Base-by-base conservation (phyloP, 2,113 vertebrate species). In the Zosterops lateralis region DNA sequence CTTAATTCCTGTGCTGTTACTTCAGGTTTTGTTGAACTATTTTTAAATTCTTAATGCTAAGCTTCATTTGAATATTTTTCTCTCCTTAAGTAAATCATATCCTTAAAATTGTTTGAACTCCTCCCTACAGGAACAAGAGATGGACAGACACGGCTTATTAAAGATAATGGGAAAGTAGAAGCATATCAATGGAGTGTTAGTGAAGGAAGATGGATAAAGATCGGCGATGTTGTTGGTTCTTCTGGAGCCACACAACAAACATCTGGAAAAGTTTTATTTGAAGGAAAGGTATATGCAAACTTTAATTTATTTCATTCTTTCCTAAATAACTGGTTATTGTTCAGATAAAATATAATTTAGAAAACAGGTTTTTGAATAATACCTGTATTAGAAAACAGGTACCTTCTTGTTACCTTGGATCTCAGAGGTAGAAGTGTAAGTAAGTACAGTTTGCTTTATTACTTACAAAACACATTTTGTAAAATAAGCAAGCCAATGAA, bases 171-270 rank as follows among this genome's bases (percentile, higher is more conserved):
- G n/a, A 98, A 97, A 90, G 97, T 98, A 18, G 98, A 98, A 97
- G 98, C 98, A 2, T 98, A 98, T 95, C 98, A 98, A 26, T 98
- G 98, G 98, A 98, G 98, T 57, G 73, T 97, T 74, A 96, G 96
- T 89, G 98, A 98, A 87, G 90, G 67, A 56, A 98, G 98, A 92
- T 99, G 99, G 99, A 88, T 99, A 92, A 99, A 99, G 97, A 99
- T 99, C 18, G 99, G 99, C 2, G 99, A 99, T 84, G 99, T 99
- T 58, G 99, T 99, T n/a, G 99, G 99, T 44, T 99, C 99, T 80
- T 99, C 99, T 70, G 98, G 98, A 97, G 98, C 97, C 74, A 99
- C 98, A 74, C 98, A 99, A 70, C 98, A 99, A 96, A 98, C 98
- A 14, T 99, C 99, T 94, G 98, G 99, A 96, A 99, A 96, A 84